These are phyloP conservation scores for Pandemis heparana DNA, from an alignment of 2,888 invertebrate species.

Conservation along the genomic window DNA sequence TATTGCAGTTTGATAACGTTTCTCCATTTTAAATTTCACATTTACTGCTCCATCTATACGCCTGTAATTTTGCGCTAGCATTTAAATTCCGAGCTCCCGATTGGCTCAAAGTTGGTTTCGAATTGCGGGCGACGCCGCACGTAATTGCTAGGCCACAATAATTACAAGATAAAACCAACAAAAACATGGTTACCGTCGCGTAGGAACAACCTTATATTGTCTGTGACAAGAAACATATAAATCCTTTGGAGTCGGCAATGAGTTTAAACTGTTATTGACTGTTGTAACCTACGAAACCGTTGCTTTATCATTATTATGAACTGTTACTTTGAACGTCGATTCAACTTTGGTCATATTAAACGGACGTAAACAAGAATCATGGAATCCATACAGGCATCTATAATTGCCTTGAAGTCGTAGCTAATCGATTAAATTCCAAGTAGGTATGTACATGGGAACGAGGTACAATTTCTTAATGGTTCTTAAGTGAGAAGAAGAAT, in stretches of 20 bases:
- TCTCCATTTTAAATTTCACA: constrained; percentile 42
- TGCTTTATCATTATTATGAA: constrained; percentile 4
- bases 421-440: constrained; percentile 63
- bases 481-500: neutral
- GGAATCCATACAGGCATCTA: constrained; percentile 42
- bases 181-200: constrained; percentile 55
- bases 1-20: constrained; percentile 62
- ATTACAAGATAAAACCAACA: constrained; percentile 54
- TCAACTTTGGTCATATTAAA: neutral
- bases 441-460: constrained; percentile 60
- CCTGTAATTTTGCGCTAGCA: constrained; percentile 15
- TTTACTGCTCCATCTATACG: constrained; percentile 15
- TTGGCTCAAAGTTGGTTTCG: constrained; percentile 28
- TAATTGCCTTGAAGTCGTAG: constrained; percentile 58
- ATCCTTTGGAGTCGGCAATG: constrained; percentile 34
- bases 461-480: constrained; percentile 48
- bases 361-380: constrained; percentile 28
- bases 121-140: constrained; percentile 32
- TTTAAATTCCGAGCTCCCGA: constrained; percentile 18
- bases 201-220: constrained; percentile 49
- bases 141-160: constrained; percentile 46
- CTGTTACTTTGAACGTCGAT: constrained; percentile 1
- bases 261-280: constrained; percentile 14
- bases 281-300: constrained; percentile 11
- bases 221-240: constrained; percentile 46